phyloP scores from a whole-genome alignment of 1,140 invertebrate genomes.

The Dendrolimus kikuchii region DNA sequence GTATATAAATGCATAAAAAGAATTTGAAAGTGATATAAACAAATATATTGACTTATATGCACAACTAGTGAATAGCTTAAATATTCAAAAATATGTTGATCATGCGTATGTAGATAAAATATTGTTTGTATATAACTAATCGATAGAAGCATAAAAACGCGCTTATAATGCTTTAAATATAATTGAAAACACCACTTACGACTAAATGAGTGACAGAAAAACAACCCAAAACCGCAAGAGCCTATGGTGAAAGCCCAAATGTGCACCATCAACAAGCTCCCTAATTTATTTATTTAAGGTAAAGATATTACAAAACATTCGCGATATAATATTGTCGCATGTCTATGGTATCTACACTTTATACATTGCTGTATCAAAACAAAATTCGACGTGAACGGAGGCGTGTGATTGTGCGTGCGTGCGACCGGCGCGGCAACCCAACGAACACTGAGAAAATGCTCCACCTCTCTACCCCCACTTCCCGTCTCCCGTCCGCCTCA shows the following conservation, averaged over 20 bases:
- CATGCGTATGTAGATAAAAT: constrained; percentile 16
- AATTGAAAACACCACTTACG: constrained; percentile 24
- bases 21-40: constrained; percentile 8
- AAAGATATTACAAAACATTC: constrained; percentile 12
- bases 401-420: constrained; percentile 5
- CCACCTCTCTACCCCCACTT: too few relatives aligned
- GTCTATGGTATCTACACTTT: constrained; percentile 48
- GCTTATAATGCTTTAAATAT: constrained; percentile 19
- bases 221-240: constrained; percentile 15
- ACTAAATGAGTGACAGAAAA: constrained; percentile 10
- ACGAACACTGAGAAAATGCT: too few relatives aligned
- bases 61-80: constrained; percentile 18
- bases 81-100: constrained; percentile 10
- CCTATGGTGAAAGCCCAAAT: constrained; percentile 26
- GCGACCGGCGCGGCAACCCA: constrained; percentile 1
- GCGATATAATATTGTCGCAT: constrained; percentile 34
- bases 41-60: constrained; percentile 12
- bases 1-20: constrained; percentile 4
- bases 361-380: constrained; percentile 42
- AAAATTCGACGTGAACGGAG: constrained; percentile 11
- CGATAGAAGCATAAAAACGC: constrained; percentile 20
- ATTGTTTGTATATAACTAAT: constrained; percentile 17
- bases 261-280: constrained; percentile 35
- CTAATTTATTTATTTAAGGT: constrained; percentile 35
- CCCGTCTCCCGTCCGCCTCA: not conserved